Evolutionary conservation across 2,888 invertebrate species (phyloP).

Genomic region (Andrena trimmerana): DNA sequence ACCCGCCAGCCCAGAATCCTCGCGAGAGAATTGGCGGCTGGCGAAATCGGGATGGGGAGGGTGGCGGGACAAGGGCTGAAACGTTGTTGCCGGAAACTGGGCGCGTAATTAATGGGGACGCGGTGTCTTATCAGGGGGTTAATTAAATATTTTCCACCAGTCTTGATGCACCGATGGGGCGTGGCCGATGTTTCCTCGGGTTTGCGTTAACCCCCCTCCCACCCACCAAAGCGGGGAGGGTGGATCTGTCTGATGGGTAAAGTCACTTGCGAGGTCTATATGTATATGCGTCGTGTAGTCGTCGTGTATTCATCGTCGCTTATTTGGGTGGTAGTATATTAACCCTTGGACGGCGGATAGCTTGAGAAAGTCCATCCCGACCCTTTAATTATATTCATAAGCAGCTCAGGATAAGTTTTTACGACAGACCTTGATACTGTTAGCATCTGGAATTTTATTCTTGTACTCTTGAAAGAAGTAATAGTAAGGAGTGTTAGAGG

Average conservation of each 20-base stretch:
- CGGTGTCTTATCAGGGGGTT: constrained; percentile 65
- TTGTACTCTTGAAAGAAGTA: too few species aligned
- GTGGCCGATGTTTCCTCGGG: neutral
- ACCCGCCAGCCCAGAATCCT: constrained; percentile 23
- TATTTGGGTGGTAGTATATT: too few species aligned
- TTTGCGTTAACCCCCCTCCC: neutral
- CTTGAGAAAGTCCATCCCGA: too few species aligned
- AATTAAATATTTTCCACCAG: constrained; percentile 74
- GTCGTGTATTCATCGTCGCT: too few species aligned
- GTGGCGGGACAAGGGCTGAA: constrained; percentile 19
- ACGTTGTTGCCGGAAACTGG: constrained; percentile 35
- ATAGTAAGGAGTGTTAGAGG: too few species aligned
- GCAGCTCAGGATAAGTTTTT: too few species aligned
- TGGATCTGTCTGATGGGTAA: constrained; percentile 5
- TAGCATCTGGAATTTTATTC: too few species aligned
- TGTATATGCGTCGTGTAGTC: too few species aligned
- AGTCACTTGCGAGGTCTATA: too few species aligned
- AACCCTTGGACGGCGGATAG: too few species aligned
- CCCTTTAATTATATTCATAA: too few species aligned
- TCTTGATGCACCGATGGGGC: constrained; percentile 3
- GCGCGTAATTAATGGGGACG: constrained; percentile 73
- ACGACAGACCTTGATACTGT: too few species aligned
- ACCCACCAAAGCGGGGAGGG: neutral
- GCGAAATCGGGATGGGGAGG: neutral
- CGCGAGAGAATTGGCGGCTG: constrained; percentile 6